Evolutionary conservation across 2,888 invertebrate genomes (phyloP).

Genomic region (Taenaris catops): DNA sequence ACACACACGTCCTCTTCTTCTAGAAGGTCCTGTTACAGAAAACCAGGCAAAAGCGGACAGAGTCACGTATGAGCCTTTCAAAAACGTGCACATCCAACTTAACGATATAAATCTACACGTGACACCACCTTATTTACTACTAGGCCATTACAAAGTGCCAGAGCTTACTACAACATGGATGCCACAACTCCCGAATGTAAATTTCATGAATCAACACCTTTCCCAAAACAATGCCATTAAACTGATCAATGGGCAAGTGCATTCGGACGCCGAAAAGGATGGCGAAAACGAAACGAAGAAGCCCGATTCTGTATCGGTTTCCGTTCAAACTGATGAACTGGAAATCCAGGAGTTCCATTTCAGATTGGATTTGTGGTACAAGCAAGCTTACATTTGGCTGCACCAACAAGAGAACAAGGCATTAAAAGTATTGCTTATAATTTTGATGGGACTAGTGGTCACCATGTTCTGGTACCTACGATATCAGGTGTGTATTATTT

Average conservation of each 20-base stretch:
- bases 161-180: conserved; percentile 75
- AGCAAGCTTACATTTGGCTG: conserved; percentile 79
- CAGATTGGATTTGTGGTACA: conserved; percentile 61
- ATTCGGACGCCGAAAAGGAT: conserved; percentile 47
- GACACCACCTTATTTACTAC: conserved; percentile 64
- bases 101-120: conserved; percentile 63
- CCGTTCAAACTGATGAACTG: conserved; percentile 80
- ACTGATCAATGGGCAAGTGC: conserved; percentile 62
- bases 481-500: conserved; percentile 78
- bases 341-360: conserved; percentile 58
- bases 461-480: conserved; percentile 88
- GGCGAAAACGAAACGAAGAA: conserved; percentile 68
- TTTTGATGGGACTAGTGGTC: conserved; percentile 83
- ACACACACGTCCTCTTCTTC: conserved; percentile 83
- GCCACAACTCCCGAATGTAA: conserved; percentile 56
- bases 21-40: conserved; percentile 84
- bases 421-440: conserved; percentile 83
- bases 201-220: conserved; percentile 44
- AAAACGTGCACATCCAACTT: conserved; percentile 67
- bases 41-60: conserved; percentile 38
- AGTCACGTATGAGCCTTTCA: conserved; percentile 65
- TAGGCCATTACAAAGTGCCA: conserved; percentile 87
- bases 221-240: conserved; percentile 43
- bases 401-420: conserved; percentile 88
- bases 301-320: conserved; percentile 63